A percentile compares a stretch with the other conserved stretches of the same genome.
Evolutionary conservation across 2,113 vertebrate species (phyloP).

Genomic region (Thinocorus orbignyianus): DNA sequence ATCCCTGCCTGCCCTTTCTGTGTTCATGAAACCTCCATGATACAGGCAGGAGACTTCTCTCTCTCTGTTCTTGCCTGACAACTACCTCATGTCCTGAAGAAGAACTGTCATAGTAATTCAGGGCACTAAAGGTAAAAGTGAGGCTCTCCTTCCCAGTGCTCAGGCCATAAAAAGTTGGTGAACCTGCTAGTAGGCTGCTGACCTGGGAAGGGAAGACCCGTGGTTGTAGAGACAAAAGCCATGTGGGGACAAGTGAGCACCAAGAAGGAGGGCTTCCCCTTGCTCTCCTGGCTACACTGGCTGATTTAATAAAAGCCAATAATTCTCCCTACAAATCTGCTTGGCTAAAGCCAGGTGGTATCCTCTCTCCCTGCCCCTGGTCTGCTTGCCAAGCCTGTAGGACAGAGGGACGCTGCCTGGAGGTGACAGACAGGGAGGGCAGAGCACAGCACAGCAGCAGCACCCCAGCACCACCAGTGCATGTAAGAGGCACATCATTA

Average conservation of each 20-base stretch:
- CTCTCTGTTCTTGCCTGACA: neutral
- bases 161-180: neutral
- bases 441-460: neutral
- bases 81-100: neutral
- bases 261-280: neutral
- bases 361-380: too few species aligned
- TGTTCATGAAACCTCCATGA: neutral
- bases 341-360: neutral
- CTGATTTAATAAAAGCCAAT: neutral
- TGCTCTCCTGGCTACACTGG: neutral
- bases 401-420: neutral
- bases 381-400: neutral
- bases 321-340: neutral
- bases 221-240: neutral
- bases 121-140: neutral
- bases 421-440: neutral
- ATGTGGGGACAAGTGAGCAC: neutral
- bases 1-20: rapidly evolving
- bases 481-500: neutral
- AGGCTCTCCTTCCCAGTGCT: neutral
- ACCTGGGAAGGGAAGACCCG: neutral
- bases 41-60: neutral
- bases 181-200: neutral
- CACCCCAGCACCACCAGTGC: neutral
- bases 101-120: neutral